Conservation (phyloP, 2,888 invertebrate genomes). For the Lingula anatina region DNA sequence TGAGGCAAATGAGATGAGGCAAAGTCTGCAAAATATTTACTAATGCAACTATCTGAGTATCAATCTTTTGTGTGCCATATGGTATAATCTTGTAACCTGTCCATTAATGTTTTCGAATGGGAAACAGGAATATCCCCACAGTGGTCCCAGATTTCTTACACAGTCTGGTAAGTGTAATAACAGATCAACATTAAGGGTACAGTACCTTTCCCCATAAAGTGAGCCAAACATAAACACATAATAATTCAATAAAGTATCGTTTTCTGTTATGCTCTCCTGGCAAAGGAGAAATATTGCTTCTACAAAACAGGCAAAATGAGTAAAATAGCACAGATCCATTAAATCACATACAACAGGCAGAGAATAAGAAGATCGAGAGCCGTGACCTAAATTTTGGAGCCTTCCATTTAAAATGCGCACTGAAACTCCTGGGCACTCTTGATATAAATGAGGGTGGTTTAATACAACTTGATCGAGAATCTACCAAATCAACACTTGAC, state of each 20-base stretch:
- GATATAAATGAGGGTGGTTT: no score
- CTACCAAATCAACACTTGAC: no score
- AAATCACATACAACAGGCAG: slow-evolving; percentile 8
- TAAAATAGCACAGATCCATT: slow-evolving; percentile 6
- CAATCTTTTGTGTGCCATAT: slow-evolving; percentile 16
- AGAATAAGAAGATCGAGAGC: slow-evolving; percentile 16
- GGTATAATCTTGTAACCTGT: slow-evolving; percentile 8
- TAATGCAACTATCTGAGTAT: no score
- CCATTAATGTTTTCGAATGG: no score
- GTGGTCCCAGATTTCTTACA: no score
- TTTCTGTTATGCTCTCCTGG: slow-evolving; percentile 5
- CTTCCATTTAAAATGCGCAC: slow-evolving; percentile 15
- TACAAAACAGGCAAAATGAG: no score
- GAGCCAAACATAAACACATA: slow-evolving; percentile 12
- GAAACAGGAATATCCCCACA: no score
- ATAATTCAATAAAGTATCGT: slow-evolving; percentile 5
- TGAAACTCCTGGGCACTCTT: slow-evolving; percentile 10
- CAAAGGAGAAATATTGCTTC: slow-evolving; percentile 10
- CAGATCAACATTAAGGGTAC: slow-evolving; percentile 12
- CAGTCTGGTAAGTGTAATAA: slow-evolving; percentile 13
- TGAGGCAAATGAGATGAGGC: no score
- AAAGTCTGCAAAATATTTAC: no score
- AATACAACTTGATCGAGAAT: no score
- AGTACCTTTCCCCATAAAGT: no score
- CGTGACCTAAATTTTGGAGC: no score